Percentiles rank a stretch among this genome's conserved stretches.
Conservation (phyloP, 2,797 vertebrate species). For the Semaprochilodus insignis region DNA sequence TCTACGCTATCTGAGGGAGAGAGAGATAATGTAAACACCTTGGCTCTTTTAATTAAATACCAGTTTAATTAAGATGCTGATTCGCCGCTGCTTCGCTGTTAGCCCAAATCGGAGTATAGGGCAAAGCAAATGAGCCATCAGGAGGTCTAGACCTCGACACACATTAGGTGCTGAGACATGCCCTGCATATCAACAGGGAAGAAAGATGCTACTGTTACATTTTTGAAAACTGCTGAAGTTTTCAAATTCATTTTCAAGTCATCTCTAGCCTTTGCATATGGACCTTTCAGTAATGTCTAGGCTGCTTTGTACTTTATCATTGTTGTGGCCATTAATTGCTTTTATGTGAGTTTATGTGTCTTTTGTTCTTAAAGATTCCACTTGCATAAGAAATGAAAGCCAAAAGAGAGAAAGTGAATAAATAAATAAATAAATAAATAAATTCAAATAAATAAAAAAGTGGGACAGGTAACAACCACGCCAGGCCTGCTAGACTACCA, state of each 20-base stretch:
- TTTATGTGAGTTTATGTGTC: no score
- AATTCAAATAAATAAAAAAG: no score
- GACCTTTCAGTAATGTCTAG: no score
- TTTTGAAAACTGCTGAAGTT: not conserved
- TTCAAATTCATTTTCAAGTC: not conserved
- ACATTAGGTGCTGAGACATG: slow-evolving; percentile 47
- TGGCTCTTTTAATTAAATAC: slow-evolving; percentile 72
- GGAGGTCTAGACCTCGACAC: slow-evolving; percentile 56
- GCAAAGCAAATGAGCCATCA: slow-evolving; percentile 59
- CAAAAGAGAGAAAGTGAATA: no score
- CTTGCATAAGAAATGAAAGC: no score
- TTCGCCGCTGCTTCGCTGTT: slow-evolving; percentile 49
- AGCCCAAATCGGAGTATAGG: slow-evolving; percentile 60
- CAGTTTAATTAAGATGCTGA: slow-evolving; percentile 72
- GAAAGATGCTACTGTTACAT: slow-evolving; percentile 1
- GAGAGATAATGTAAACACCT: slow-evolving; percentile 73
- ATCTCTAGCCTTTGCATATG: not conserved
- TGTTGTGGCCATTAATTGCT: no score
- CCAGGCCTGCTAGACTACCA: no score
- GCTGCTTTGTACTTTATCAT: no score
- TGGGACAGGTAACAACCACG: no score
- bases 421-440: no score
- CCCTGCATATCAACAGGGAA: slow-evolving; percentile 49
- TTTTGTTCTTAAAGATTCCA: no score
- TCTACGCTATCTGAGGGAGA: slow-evolving; percentile 65